phyloP scores from a whole-genome alignment of 2,113 vertebrate genomes.

The Carassius auratus region DNA sequence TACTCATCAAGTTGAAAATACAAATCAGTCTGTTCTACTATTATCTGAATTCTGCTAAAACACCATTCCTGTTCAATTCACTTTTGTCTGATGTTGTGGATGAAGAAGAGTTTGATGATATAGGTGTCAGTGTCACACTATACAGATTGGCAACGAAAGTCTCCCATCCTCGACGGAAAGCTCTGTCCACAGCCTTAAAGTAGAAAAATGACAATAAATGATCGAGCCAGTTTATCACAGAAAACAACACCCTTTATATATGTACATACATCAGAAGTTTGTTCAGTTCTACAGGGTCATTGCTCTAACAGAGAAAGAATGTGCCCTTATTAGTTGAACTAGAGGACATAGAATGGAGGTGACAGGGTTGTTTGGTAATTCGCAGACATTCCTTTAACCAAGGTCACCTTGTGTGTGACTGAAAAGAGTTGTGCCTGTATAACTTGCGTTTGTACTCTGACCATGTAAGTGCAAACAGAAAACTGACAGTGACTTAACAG shows the following conservation, averaged over 20 bases:
- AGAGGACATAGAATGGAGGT: not conserved
- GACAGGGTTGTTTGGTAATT: not conserved
- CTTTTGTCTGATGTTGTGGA: slow-evolving; percentile 25
- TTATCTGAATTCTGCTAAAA: slow-evolving; percentile 69
- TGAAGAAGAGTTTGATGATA: slow-evolving; percentile 54
- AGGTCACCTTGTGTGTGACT: not conserved
- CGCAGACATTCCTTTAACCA: not conserved
- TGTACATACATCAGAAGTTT: not conserved
- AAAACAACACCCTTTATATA: not conserved
- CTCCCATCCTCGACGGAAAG: slow-evolving; percentile 77
- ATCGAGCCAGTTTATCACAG: not conserved
- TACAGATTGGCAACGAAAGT: slow-evolving; percentile 76
- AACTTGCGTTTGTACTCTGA: not conserved
- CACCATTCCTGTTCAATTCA: slow-evolving; percentile 34
- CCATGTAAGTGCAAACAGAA: not conserved
- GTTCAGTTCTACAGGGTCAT: not conserved
- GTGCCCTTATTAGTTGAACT: not conserved
- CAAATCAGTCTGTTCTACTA: not conserved
- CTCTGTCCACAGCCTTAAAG: slow-evolving; percentile 74
- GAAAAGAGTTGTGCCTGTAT: slow-evolving; percentile 4
- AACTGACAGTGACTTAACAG: not conserved
- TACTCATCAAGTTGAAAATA: not conserved
- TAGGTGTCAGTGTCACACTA: slow-evolving; percentile 73
- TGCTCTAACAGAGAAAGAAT: slow-evolving; percentile 10
- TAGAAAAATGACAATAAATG: slow-evolving; percentile 13